Conservation (phyloP, 2,113 vertebrate genomes). For the Calcarius ornatus region DNA sequence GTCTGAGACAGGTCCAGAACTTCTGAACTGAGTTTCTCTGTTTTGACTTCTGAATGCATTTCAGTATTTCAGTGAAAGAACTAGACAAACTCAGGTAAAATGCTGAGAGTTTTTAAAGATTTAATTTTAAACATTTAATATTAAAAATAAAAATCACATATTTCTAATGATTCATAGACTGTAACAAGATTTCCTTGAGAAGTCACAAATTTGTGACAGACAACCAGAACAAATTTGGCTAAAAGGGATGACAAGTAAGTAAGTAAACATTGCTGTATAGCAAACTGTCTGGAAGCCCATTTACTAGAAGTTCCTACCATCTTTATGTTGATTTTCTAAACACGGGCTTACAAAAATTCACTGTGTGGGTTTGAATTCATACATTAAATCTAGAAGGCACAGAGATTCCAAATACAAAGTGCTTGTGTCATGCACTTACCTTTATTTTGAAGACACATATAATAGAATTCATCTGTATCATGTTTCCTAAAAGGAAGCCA, state of each 20-base stretch:
- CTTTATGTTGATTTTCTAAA: background rate
- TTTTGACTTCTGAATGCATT: background rate
- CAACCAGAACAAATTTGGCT: background rate
- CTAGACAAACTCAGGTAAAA: background rate
- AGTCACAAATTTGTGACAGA: background rate
- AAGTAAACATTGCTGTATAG: background rate
- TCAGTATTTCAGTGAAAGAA: background rate
- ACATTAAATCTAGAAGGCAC: background rate
- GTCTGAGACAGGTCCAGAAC: background rate
- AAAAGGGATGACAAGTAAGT: background rate
- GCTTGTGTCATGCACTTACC: background rate
- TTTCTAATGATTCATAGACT: background rate
- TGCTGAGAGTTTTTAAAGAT: background rate
- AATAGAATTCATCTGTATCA: background rate
- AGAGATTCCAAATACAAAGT: background rate
- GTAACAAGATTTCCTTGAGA: background rate
- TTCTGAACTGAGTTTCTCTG: background rate
- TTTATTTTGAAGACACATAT: background rate
- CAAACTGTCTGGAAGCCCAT: background rate
- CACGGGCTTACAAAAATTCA: background rate
- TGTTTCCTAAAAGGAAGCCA: background rate
- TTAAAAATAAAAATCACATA: background rate
- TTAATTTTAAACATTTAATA: background rate
- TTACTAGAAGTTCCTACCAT: background rate
- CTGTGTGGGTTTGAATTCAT: background rate